Conservation (phyloP, 2,797 vertebrate genomes). For the Typhlichthys eigenmanni region DNA sequence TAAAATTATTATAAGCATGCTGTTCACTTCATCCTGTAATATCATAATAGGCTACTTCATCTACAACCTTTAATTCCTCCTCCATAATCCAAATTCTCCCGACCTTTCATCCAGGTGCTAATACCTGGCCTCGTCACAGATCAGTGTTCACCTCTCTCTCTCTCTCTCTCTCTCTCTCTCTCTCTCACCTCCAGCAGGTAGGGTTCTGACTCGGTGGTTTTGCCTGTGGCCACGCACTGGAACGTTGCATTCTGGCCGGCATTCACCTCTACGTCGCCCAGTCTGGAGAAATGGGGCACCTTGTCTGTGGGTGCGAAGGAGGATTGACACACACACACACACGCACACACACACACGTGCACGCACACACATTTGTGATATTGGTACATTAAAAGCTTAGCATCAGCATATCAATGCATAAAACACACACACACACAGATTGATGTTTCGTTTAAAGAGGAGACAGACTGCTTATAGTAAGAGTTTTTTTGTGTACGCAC, state of each 20-base stretch:
- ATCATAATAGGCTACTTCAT: slow-evolving; percentile 6
- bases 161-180: not conserved
- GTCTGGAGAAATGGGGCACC: slow-evolving; percentile 95
- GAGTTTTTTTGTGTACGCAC: not conserved
- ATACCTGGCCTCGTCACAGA: slow-evolving; percentile 3
- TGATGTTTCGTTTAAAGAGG: slow-evolving; percentile 7
- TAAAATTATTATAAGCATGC: slow-evolving; percentile 16
- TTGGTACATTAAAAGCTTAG: slow-evolving; percentile 36
- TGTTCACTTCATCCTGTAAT: slow-evolving; percentile 1
- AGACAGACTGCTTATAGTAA: not conserved
- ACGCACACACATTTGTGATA: slow-evolving; percentile 17
- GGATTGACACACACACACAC: slow-evolving; percentile 27
- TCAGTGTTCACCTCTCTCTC: slow-evolving; percentile 1
- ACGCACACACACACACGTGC: slow-evolving; percentile 21
- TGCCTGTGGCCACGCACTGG: slow-evolving; percentile 94
- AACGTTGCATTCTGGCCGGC: slow-evolving; percentile 98
- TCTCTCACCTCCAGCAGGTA: slow-evolving; percentile 75
- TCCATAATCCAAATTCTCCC: not conserved
- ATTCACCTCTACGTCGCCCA: slow-evolving; percentile 97
- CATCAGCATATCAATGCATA: slow-evolving; percentile 35
- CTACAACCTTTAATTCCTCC: not conserved
- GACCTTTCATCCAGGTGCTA: slow-evolving; percentile 10
- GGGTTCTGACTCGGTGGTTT: slow-evolving; percentile 84
- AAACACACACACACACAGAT: slow-evolving; percentile 11
- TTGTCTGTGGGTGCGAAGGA: slow-evolving; percentile 83